Percentiles rank a stretch among this genome's conserved stretches.
Evolutionary conservation across 2,797 vertebrate species (phyloP).

Genomic region (Chelon auratus): DNA sequence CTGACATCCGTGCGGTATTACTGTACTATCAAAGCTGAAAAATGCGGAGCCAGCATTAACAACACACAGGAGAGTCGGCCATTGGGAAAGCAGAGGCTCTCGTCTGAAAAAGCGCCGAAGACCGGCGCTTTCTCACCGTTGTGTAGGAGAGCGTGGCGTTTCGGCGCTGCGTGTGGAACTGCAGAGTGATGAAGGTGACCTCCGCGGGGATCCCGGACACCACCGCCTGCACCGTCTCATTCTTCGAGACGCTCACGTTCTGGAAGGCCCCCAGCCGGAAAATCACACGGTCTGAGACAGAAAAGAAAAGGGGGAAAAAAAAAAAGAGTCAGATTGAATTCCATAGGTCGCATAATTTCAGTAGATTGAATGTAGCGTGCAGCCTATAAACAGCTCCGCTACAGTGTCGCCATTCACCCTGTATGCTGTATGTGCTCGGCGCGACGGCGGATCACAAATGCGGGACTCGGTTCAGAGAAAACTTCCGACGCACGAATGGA

Average conservation of each 20-base stretch:
- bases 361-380: not conserved
- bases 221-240: constrained; percentile 86
- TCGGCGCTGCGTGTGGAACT: constrained; percentile 90
- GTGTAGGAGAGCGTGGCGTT: constrained; percentile 90
- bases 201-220: constrained; percentile 86
- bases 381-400: not conserved
- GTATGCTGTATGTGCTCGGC: not conserved
- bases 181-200: constrained; percentile 88
- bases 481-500: too few relatives aligned
- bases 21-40: not conserved
- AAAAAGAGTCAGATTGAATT: not conserved
- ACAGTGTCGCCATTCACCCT: not conserved
- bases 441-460: not conserved
- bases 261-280: constrained; percentile 91
- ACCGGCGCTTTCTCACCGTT: constrained; percentile 79
- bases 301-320: not conserved
- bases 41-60: not conserved
- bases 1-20: too few relatives aligned
- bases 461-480: too few relatives aligned
- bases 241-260: constrained; percentile 86
- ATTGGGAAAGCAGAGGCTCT: too few relatives aligned
- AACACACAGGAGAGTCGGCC: too few relatives aligned
- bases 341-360: not conserved
- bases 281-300: constrained; percentile 84
- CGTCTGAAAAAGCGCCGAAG: not conserved